Evolutionary conservation across 1,140 invertebrate genomes (phyloP).

Genomic region (Ditylenchus dipsaci): DNA sequence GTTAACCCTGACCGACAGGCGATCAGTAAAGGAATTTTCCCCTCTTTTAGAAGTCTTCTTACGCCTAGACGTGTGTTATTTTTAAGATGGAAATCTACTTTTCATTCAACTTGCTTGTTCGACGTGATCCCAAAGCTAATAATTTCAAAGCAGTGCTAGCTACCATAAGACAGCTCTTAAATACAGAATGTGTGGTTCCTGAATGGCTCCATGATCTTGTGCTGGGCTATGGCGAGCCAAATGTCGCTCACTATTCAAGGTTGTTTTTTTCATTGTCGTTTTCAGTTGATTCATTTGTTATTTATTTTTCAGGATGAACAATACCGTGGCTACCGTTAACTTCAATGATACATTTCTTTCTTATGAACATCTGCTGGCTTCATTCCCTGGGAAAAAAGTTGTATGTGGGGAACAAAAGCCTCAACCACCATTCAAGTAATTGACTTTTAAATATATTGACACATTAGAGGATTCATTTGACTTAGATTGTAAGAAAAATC

Average conservation of each 20-base stretch:
- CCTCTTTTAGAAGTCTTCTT: slow-evolving; percentile 8
- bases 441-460: background rate
- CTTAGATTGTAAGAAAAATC: too few species aligned
- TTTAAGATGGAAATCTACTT: slow-evolving; percentile 77
- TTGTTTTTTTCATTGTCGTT: slow-evolving; percentile 45
- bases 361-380: slow-evolving; percentile 76
- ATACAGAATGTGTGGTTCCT: slow-evolving; percentile 96
- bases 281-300: background rate
- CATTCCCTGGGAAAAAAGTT: slow-evolving; percentile 79
- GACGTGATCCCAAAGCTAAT: slow-evolving; percentile 96
- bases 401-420: slow-evolving; percentile 68
- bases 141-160: slow-evolving; percentile 98
- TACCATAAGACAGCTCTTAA: slow-evolving; percentile 96
- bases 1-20: too few species aligned
- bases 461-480: too few species aligned
- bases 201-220: slow-evolving; percentile 97
- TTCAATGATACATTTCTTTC: slow-evolving; percentile 97
- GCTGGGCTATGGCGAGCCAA: slow-evolving; percentile 92
- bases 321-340: slow-evolving; percentile 75
- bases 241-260: slow-evolving; percentile 86
- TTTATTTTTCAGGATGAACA: slow-evolving; percentile 67
- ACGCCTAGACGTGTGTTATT: too few species aligned
- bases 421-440: slow-evolving; percentile 72
- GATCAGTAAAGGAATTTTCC: slow-evolving; percentile 14
- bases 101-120: slow-evolving; percentile 93